Evolutionary conservation across 2,888 invertebrate species (phyloP).

Genomic region (Apodemia zela): DNA sequence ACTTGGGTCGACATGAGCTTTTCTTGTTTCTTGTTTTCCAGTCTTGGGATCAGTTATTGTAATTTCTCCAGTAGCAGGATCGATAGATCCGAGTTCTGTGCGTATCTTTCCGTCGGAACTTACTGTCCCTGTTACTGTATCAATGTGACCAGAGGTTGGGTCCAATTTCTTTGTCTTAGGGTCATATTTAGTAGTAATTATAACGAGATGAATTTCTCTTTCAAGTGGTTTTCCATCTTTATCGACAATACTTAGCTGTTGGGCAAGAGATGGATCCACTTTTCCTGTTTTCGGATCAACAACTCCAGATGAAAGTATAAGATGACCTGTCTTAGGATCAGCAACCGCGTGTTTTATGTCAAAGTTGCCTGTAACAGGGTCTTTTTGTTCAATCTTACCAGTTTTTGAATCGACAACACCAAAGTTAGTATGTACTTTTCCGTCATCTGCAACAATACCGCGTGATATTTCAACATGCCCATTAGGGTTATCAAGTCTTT

Average conservation of each 20-base stretch:
- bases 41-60: conserved; percentile 65
- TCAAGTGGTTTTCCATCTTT: conserved; percentile 62
- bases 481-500: conserved; percentile 77
- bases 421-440: conserved; percentile 77
- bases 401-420: conserved; percentile 79
- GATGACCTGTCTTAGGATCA: conserved; percentile 78
- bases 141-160: conserved; percentile 61
- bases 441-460: conserved; percentile 65
- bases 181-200: conserved; percentile 82
- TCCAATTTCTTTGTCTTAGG: conserved; percentile 75
- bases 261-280: conserved; percentile 73
- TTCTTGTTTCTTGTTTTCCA: conserved; percentile 79
- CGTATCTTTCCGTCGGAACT: conserved; percentile 72
- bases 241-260: conserved; percentile 77
- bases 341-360: conserved; percentile 79
- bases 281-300: conserved; percentile 81
- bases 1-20: conserved; percentile 75
- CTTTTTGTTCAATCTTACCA: conserved; percentile 76
- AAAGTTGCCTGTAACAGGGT: conserved; percentile 77
- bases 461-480: conserved; percentile 76
- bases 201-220: conserved; percentile 79
- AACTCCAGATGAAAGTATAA: conserved; percentile 76
- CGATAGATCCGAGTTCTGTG: conserved; percentile 84
- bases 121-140: conserved; percentile 81
- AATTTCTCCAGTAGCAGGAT: conserved; percentile 81